Conservation (phyloP, 2,797 vertebrate species). For the Eulemur coronatus region DNA sequence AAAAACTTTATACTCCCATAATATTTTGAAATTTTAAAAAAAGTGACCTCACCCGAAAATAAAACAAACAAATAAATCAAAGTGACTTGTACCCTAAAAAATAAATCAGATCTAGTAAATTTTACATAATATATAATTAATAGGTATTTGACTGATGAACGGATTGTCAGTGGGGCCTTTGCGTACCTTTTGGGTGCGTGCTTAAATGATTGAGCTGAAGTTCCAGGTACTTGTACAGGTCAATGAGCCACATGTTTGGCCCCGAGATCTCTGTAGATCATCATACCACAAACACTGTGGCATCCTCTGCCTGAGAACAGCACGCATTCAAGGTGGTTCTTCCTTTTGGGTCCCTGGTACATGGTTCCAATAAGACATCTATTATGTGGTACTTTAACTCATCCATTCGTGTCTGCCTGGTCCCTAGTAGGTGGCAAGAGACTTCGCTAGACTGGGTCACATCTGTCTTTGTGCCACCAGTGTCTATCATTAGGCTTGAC, state of each 20-base stretch:
- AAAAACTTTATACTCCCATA: not conserved
- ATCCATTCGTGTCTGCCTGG: not conserved
- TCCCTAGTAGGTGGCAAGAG: not conserved
- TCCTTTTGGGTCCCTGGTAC: not conserved
- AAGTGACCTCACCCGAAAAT: not conserved
- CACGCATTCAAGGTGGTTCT: not conserved
- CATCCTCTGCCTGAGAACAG: not conserved
- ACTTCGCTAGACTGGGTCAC: not conserved
- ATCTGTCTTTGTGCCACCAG: not conserved
- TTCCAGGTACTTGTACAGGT: not conserved
- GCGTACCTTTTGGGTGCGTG: not conserved
- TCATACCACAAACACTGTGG: not conserved
- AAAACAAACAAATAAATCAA: not conserved
- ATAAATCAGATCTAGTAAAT: not conserved
- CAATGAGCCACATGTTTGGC: not conserved
- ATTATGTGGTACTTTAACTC: not conserved
- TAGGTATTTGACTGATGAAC: not conserved
- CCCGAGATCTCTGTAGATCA: not conserved
- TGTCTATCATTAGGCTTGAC: not conserved
- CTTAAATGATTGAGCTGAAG: not conserved
- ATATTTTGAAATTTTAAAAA: not conserved
- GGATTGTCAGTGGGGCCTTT: not conserved
- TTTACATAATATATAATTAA: not conserved
- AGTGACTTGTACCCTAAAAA: not conserved
- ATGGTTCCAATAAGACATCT: not conserved